These are phyloP conservation scores for Drosophila takahashii DNA, from an alignment of 1,140 invertebrate species.

Conservation along the genomic window DNA sequence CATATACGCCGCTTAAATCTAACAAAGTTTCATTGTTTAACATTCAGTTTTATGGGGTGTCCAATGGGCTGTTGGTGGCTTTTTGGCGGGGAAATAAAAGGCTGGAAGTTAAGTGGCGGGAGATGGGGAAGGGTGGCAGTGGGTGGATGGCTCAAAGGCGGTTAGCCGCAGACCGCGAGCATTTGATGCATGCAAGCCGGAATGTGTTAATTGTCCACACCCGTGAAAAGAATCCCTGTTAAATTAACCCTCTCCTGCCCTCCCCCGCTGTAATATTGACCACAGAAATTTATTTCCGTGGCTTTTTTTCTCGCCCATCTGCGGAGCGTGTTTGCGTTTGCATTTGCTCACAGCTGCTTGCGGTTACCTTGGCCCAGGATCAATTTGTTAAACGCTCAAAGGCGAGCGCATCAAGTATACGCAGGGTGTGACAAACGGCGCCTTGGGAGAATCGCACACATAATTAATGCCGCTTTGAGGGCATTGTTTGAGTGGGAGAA, in stretches of 20 bases:
- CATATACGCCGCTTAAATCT: constrained; percentile 47
- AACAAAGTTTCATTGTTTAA: constrained; percentile 51
- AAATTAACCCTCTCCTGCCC: constrained; percentile 14
- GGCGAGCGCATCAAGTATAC: constrained; percentile 24
- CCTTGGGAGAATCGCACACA: constrained; percentile 43
- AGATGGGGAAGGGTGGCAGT: background rate
- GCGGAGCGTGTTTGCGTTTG: constrained; percentile 19
- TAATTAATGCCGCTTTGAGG: constrained; percentile 61
- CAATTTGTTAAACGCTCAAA: constrained; percentile 38
- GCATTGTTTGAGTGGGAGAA: constrained; percentile 29
- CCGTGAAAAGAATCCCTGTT: constrained; percentile 38
- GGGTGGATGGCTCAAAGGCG: constrained; percentile 45
- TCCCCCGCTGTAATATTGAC: constrained; percentile 10
- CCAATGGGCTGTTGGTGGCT: constrained; percentile 13
- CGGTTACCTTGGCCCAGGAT: constrained; percentile 28
- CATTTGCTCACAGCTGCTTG: constrained; percentile 42
- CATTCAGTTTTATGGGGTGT: constrained; percentile 32
- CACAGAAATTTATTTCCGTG: constrained; percentile 41
- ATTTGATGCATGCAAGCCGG: constrained; percentile 55
- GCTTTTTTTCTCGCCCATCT: constrained; percentile 24
- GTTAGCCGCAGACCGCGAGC: constrained; percentile 66
- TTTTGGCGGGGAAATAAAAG: constrained; percentile 30
- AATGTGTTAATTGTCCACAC: constrained; percentile 61
- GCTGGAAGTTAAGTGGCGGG: constrained; percentile 16
- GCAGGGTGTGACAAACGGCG: constrained; percentile 23